phyloP scores from a whole-genome alignment of 1,140 invertebrate species.

The Drosophila hydei region DNA sequence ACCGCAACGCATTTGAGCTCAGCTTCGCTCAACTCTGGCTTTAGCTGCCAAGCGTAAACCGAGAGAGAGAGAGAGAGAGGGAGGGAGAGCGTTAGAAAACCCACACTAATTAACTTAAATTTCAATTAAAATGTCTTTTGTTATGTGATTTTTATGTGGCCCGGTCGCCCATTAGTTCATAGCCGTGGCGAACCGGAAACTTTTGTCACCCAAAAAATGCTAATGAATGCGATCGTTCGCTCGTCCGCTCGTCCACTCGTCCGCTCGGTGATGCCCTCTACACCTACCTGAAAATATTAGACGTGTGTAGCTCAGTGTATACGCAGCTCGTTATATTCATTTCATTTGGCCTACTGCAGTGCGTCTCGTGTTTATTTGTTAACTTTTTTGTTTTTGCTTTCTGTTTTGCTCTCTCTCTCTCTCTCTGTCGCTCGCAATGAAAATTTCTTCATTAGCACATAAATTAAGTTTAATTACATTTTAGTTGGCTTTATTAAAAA shows the following conservation, averaged over 20 bases:
- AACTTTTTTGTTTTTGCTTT: slow-evolving; percentile 58
- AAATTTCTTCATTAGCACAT: slow-evolving; percentile 81
- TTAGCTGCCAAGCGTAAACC: too few relatives aligned
- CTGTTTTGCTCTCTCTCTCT: slow-evolving; percentile 8
- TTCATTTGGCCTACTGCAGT: slow-evolving; percentile 14
- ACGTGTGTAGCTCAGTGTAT: neutral
- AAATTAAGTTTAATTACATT: slow-evolving; percentile 81
- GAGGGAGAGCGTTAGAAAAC: slow-evolving; percentile 15
- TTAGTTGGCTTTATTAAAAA: slow-evolving; percentile 77
- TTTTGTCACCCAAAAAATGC: slow-evolving; percentile 76
- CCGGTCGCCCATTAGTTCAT: slow-evolving; percentile 64
- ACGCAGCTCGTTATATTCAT: slow-evolving; percentile 31
- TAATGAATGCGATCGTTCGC: slow-evolving; percentile 67
- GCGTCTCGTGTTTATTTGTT: slow-evolving; percentile 70
- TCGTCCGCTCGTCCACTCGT: neutral
- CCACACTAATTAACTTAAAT: slow-evolving; percentile 79
- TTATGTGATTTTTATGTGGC: slow-evolving; percentile 71
- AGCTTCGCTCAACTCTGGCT: neutral
- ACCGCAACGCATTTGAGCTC: slow-evolving; percentile 25
- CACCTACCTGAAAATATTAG: slow-evolving; percentile 19
- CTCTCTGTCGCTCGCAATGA: slow-evolving; percentile 24
- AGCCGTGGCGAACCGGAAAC: slow-evolving; percentile 78
- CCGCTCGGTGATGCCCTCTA: neutral
- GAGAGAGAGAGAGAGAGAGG: slow-evolving; percentile 2
- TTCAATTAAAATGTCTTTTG: slow-evolving; percentile 82